A percentile compares a stretch with the other conserved stretches of the same genome.
These are phyloP conservation scores for Hirundo rustica DNA, from an alignment of 2,797 vertebrate genomes.

Conservation along the genomic window DNA sequence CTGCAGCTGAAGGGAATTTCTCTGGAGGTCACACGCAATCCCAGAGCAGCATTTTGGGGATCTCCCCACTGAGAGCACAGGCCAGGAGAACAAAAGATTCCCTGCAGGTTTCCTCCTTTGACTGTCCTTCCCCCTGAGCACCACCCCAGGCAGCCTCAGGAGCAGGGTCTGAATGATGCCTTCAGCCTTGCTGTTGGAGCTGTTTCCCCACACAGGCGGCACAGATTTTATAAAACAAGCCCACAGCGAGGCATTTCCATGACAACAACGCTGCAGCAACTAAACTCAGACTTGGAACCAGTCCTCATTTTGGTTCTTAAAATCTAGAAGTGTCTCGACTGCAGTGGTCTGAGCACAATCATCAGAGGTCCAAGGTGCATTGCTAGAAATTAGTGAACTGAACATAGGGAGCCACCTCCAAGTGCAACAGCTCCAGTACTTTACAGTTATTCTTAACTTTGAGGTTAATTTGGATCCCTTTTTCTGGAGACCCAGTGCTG, in stretches of 20 bases:
- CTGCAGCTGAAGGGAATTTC: not conserved
- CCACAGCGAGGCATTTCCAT: conserved; percentile 18
- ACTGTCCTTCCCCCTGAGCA: not conserved
- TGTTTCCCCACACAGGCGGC: not conserved
- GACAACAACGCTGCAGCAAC: not conserved
- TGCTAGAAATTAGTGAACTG: not conserved
- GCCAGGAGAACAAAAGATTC: not conserved
- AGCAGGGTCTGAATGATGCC: not conserved
- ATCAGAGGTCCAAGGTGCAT: not conserved
- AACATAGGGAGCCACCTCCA: not conserved
- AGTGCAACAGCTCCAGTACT: not conserved
- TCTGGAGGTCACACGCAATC: not conserved
- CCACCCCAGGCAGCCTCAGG: too few species aligned
- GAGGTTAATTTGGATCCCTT: not conserved
- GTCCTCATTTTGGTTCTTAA: not conserved
- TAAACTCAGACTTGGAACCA: not conserved
- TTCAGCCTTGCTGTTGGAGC: not conserved
- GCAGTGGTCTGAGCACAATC: not conserved
- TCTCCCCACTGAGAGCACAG: not conserved
- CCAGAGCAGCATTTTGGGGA: not conserved
- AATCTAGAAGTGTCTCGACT: not conserved
- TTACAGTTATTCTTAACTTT: not conserved
- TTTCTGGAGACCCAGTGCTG: not conserved
- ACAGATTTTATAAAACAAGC: not conserved
- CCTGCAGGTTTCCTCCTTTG: not conserved